Conservation (phyloP, 2,113 vertebrate genomes). For the Lucifuga dentata region DNA sequence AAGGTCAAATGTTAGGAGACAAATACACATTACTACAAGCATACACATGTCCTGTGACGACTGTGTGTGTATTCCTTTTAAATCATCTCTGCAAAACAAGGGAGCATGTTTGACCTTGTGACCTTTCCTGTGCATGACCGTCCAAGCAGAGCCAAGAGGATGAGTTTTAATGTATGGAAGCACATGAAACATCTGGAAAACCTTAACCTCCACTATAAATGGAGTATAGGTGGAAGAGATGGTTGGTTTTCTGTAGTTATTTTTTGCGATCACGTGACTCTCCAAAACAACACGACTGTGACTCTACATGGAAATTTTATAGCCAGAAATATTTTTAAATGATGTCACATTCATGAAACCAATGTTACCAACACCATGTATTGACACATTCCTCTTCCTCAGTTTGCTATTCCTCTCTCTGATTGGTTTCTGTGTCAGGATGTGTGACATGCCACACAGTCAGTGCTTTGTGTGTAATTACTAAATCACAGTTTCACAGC, state of each 20-base stretch:
- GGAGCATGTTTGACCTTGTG: conserved; percentile 55
- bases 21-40: neutral
- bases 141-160: conserved; percentile 38
- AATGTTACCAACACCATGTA: neutral
- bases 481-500: conserved; percentile 26
- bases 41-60: neutral
- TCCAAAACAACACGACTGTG: conserved; percentile 8
- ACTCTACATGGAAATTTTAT: neutral
- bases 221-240: conserved; percentile 48
- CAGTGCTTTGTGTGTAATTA: conserved; percentile 9
- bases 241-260: conserved; percentile 38
- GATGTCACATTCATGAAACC: conserved; percentile 21
- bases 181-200: conserved; percentile 69
- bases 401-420: neutral
- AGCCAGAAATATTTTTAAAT: conserved; percentile 24
- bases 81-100: conserved; percentile 24
- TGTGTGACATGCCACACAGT: conserved; percentile 45
- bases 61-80: conserved; percentile 19
- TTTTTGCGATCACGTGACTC: conserved; percentile 48
- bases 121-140: conserved; percentile 27
- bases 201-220: conserved; percentile 61
- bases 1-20: neutral
- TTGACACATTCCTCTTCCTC: neutral
- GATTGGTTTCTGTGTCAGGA: conserved; percentile 20
- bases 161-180: conserved; percentile 35